Percentiles rank a stretch among this genome's conserved stretches.
Conservation (phyloP, 2,888 invertebrate genomes). For the Yponomeuta malinellus region DNA sequence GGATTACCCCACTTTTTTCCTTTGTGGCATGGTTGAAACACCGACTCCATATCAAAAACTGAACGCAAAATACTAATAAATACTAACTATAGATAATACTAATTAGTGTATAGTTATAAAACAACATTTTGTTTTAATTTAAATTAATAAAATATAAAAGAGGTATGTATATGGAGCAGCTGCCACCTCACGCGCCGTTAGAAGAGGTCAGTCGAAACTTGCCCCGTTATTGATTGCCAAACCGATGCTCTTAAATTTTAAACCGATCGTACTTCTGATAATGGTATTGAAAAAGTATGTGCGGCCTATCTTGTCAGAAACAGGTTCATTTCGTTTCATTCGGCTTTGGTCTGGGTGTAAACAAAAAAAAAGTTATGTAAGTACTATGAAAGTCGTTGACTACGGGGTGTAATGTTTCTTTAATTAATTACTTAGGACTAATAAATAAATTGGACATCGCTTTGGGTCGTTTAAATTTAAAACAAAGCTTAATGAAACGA, state of each 20-base stretch:
- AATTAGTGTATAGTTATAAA: conserved; percentile 1
- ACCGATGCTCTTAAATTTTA: neutral
- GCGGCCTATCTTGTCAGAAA: neutral
- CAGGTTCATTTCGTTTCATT: too few relatives aligned
- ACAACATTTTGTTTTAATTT: conserved; percentile 3
- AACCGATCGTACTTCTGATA: neutral
- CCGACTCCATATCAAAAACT: neutral
- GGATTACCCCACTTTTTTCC: neutral
- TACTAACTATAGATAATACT: neutral
- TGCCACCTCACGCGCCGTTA: neutral
- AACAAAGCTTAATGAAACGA: too few relatives aligned
- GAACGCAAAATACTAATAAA: neutral
- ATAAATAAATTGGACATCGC: too few relatives aligned
- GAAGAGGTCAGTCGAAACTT: neutral
- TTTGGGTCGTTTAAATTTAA: too few relatives aligned
- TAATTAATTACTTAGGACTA: too few relatives aligned
- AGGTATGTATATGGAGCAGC: neutral
- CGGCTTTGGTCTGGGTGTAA: too few relatives aligned
- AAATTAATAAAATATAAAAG: neutral
- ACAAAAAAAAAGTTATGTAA: too few relatives aligned
- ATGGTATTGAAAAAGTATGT: neutral
- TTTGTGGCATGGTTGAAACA: neutral
- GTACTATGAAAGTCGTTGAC: too few relatives aligned
- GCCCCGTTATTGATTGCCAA: neutral
- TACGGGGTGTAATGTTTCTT: too few relatives aligned